Evolutionary conservation across 2,797 vertebrate genomes (phyloP), one percentile per base, ranked within the genome.

Genomic region (Gadopsis bispinosus): DNA sequence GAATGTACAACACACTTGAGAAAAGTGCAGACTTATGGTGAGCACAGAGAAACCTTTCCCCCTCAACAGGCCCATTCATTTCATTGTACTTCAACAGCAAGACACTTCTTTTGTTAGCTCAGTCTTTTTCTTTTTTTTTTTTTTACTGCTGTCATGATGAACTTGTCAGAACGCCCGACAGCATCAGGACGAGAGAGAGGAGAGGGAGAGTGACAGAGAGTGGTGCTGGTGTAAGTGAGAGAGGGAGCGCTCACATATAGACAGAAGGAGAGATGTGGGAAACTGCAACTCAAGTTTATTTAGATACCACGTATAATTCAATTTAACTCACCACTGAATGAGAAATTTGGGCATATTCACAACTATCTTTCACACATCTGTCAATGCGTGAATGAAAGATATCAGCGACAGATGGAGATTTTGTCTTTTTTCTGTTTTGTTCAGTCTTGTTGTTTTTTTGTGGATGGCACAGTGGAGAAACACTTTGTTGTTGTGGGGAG

Each of bases 1-100:
- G 26, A 26, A 26, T 26, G 26, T 26, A 19, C 17, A n/a, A 10
- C 63, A 3, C 45, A 31, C 48, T 45, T 13, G 13, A n/a, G 31
- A 56, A 47, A 64, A 56, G 61, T 10, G 51, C 50, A 35, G 70
- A 59, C 60, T 67, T 59, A 33, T 51, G 19, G 45, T 51, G 73
- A 75, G 26, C 26, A 39, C 37, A 39, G 37, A 39, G 37, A 39
- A 39, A 39, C 37, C 3, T 39, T 39, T 11, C 37, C 37, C 19
- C 41, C 5, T 67, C 73, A 60, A 17, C n/a, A 26, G 37, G 22
- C 22, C 55, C 39, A 39, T 47, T 39, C 13, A 20, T 67, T 31
- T 41, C 6, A 39, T 41, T 67, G 55, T 22, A n/a, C 43, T 20
- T 66, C 41, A 65, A 3, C 43, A 19, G 4, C 35, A 0, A 73